Conservation (phyloP, 2,888 invertebrate species). For the Phlogophora meticulosa region DNA sequence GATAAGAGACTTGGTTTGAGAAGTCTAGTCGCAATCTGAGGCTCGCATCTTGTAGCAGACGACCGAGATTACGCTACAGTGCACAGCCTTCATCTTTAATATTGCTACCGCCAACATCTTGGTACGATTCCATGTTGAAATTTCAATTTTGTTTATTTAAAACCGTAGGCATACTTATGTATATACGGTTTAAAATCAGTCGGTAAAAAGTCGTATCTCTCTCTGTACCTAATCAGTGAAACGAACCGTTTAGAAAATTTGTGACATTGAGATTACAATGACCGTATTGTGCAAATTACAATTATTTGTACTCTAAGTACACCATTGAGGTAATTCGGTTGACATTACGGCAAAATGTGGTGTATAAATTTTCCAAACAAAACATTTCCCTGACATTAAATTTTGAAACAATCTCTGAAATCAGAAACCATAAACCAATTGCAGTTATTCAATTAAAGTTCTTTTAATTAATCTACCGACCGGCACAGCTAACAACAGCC, state of each 20-base stretch:
- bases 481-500: conserved; percentile 40
- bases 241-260: background rate
- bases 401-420: background rate
- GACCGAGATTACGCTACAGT: conserved; percentile 47
- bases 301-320: background rate
- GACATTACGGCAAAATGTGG: background rate
- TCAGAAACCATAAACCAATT: conserved; percentile 24
- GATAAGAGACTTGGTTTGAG: conserved; percentile 64
- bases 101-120: conserved; percentile 27
- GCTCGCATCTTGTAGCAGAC: conserved; percentile 58
- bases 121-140: conserved; percentile 16
- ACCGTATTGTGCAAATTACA: background rate
- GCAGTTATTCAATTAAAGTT: conserved; percentile 43
- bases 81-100: conserved; percentile 33
- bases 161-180: background rate
- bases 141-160: conserved; percentile 4
- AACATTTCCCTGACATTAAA: background rate
- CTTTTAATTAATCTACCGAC: conserved; percentile 32
- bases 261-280: no score
- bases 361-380: background rate
- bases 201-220: no score
- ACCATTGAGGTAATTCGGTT: no score
- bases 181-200: no score
- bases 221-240: background rate
- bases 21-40: conserved; percentile 54